Conservation (phyloP, 2,797 vertebrate genomes). For the Chiroxiphia lanceolata region DNA sequence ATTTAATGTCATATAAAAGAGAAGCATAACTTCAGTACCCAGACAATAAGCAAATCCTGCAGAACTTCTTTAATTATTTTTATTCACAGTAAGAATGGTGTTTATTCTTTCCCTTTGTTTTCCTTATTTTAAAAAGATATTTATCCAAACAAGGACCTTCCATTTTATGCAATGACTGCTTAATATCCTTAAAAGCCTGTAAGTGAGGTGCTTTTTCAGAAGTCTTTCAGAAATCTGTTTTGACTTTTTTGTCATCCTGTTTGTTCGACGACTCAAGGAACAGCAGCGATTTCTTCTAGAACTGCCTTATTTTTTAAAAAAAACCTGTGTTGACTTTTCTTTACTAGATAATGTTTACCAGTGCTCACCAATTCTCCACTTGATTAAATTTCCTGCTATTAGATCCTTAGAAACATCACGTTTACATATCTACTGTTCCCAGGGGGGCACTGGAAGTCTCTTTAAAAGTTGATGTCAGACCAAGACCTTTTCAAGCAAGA, state of each 20-base stretch:
- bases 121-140: neutral
- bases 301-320: neutral
- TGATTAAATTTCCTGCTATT: neutral
- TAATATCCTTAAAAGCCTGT: neutral
- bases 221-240: neutral
- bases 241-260: fast-evolving
- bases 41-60: neutral
- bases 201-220: neutral
- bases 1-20: neutral
- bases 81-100: neutral
- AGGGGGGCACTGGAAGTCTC: neutral
- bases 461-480: neutral
- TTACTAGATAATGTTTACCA: neutral
- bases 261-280: neutral
- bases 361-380: neutral
- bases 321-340: neutral
- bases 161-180: neutral
- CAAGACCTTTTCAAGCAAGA: neutral
- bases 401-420: neutral
- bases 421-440: neutral
- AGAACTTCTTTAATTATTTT: neutral
- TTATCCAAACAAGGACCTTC: neutral
- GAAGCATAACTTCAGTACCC: neutral
- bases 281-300: neutral
- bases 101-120: neutral